Evolutionary conservation across 2,797 vertebrate genomes (phyloP).

Genomic region (Gymnopithys bicolor): DNA sequence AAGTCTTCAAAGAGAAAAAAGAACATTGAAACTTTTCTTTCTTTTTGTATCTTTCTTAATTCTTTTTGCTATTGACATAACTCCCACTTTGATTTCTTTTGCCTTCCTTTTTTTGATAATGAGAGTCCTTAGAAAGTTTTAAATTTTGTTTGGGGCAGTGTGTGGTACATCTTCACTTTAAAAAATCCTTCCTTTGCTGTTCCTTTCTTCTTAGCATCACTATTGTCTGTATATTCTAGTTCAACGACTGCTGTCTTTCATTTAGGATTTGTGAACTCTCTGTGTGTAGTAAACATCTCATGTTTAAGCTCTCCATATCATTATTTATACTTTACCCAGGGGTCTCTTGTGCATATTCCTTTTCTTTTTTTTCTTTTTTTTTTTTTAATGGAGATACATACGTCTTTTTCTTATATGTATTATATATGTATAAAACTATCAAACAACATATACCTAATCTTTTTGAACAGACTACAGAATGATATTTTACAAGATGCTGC

Average conservation of each 20-base stretch:
- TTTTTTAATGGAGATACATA: background rate
- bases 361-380: too few relatives aligned
- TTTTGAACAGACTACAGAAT: background rate
- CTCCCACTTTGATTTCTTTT: background rate
- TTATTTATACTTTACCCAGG: background rate
- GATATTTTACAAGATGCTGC: background rate
- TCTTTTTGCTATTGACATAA: background rate
- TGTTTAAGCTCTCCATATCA: background rate
- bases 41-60: background rate
- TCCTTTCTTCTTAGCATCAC: background rate
- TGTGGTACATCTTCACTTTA: background rate
- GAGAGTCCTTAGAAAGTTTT: background rate
- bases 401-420: background rate
- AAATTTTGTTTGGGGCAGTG: background rate
- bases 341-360: background rate
- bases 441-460: background rate
- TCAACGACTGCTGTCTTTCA: conserved; percentile 12
- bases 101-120: background rate
- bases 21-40: background rate
- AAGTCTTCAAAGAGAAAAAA: background rate
- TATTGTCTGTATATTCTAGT: background rate
- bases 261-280: conserved; percentile 34
- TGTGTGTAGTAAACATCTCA: background rate
- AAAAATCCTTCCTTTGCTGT: background rate
- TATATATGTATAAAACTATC: background rate